phyloP scores from a whole-genome alignment of 2,888 invertebrate species.

The Rhagophthalmus giganteus region DNA sequence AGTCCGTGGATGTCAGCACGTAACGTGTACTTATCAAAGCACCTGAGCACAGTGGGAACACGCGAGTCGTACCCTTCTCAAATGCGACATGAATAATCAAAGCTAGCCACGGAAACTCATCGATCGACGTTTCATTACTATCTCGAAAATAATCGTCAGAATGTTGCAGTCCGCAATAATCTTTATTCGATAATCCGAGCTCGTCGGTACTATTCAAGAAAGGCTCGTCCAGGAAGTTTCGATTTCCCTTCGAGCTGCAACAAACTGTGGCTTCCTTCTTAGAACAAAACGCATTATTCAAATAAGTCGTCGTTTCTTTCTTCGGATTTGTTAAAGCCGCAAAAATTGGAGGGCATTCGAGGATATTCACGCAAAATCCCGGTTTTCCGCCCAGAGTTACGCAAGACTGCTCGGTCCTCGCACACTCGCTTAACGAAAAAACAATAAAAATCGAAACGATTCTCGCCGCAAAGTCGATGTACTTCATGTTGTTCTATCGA shows the following conservation, averaged over 20 bases:
- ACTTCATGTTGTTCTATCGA: too few relatives aligned
- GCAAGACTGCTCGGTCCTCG: not conserved
- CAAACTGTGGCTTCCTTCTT: constrained; percentile 4
- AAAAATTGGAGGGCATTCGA: constrained; percentile 6
- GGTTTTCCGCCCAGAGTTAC: not conserved
- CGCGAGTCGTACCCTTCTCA: not conserved
- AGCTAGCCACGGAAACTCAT: constrained; percentile 11
- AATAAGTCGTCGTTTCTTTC: not conserved
- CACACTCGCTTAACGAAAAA: too few relatives aligned
- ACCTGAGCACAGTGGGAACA: constrained; percentile 3
- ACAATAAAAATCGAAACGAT: too few relatives aligned
- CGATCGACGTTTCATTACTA: not conserved
- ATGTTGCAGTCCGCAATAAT: constrained; percentile 8
- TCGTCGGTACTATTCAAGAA: not conserved
- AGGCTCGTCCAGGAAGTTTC: not conserved
- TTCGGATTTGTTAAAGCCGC: constrained; percentile 5
- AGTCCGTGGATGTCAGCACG: constrained; percentile 10
- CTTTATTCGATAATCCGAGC: not conserved
- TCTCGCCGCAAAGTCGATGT: too few relatives aligned
- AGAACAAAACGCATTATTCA: constrained; percentile 5
- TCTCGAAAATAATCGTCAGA: constrained; percentile 3
- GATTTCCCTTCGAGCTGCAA: not conserved
- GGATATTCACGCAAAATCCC: not conserved
- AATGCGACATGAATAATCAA: not conserved
- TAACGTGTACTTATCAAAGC: constrained; percentile 1